phyloP scores from a whole-genome alignment of 2,113 vertebrate species.

The Tonatia bakeri region DNA sequence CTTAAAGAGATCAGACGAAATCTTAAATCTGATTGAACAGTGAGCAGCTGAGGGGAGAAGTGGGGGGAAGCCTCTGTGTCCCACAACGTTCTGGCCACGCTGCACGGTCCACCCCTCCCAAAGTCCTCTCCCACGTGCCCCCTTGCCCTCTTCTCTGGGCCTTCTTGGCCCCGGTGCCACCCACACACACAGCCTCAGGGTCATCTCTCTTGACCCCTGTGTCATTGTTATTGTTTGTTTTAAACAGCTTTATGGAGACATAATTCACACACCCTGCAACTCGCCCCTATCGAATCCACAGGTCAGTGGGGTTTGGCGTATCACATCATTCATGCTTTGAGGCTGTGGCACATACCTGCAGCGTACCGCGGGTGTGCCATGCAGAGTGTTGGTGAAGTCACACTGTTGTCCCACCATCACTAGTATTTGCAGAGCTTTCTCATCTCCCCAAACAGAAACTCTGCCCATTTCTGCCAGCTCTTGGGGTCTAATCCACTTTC shows the following conservation, averaged over 20 bases:
- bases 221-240: neutral
- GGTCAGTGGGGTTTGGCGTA: neutral
- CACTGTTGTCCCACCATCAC: neutral
- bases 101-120: rapidly evolving
- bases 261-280: neutral
- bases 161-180: neutral
- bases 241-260: neutral
- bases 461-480: too few species aligned
- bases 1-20: neutral
- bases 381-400: neutral
- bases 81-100: rapidly evolving
- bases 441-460: neutral
- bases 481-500: neutral
- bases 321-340: neutral
- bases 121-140: neutral
- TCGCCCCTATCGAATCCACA: neutral
- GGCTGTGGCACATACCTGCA: neutral
- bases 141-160: neutral
- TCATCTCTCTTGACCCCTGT: neutral
- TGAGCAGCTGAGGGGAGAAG: neutral
- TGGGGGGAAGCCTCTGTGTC: neutral
- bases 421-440: neutral
- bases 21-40: neutral
- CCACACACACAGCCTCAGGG: neutral
- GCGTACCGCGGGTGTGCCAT: neutral